A percentile compares a stretch with the other conserved stretches of the same genome.
Evolutionary conservation across 2,888 invertebrate genomes (phyloP).

Genomic region (Heliconius ismenius): DNA sequence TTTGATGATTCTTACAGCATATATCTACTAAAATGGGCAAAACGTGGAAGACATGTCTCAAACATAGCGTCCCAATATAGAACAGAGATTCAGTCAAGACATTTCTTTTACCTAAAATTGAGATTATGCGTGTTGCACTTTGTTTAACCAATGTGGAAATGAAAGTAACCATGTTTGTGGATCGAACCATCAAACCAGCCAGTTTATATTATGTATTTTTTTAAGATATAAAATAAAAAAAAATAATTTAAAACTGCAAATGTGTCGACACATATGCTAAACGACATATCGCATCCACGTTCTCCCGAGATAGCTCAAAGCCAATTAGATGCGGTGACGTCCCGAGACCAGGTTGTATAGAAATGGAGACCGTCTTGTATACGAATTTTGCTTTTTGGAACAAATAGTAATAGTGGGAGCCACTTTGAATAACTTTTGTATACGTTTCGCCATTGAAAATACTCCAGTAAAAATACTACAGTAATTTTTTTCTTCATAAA

Average conservation of each 20-base stretch:
- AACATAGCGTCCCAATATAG: accelerated
- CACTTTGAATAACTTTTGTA: conserved; percentile 11
- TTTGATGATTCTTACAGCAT: no score
- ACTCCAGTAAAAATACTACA: background rate
- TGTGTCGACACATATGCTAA: conserved; percentile 53
- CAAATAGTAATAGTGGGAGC: conserved; percentile 6
- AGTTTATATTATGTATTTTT: no score
- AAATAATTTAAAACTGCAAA: background rate
- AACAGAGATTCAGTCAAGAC: no score
- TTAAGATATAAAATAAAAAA: background rate
- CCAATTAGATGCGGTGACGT: conserved; percentile 77
- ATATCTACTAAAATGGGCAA: no score
- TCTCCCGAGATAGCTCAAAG: conserved; percentile 75
- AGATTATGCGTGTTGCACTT: no score
- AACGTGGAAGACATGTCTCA: no score
- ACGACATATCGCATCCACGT: conserved; percentile 56
- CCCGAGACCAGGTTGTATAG: conserved; percentile 44
- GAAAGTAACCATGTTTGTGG: no score
- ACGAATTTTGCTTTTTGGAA: conserved; percentile 31
- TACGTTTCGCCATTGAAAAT: background rate
- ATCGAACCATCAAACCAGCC: no score
- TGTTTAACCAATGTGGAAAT: no score
- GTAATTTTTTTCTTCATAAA: background rate
- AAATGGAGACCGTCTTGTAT: conserved; percentile 20
- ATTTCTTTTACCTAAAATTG: no score